phyloP scores from a whole-genome alignment of 1,140 invertebrate species.

The Sinella curviseta region DNA sequence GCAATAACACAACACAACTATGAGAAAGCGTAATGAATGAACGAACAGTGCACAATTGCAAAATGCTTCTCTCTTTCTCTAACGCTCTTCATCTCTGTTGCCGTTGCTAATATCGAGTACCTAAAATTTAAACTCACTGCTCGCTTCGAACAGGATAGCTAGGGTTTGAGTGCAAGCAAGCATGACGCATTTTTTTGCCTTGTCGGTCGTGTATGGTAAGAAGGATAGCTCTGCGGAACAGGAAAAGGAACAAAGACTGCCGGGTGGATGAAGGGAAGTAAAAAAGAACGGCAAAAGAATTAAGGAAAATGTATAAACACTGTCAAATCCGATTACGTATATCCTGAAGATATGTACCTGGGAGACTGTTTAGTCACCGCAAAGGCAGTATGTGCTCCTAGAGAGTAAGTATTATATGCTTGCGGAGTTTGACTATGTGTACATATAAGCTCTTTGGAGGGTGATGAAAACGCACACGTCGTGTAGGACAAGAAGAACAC shows the following conservation, averaged over 20 bases:
- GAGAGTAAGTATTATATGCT: too few relatives aligned
- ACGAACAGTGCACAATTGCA: not conserved
- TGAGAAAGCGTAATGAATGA: not conserved
- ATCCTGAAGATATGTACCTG: too few relatives aligned
- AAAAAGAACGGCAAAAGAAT: not conserved
- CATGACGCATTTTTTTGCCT: too few relatives aligned
- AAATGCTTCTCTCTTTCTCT: too few relatives aligned
- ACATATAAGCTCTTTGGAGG: not conserved
- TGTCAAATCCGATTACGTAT: not conserved
- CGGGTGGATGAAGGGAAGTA: not conserved
- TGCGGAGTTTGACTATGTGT: not conserved
- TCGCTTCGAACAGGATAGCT: too few relatives aligned
- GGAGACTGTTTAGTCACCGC: too few relatives aligned
- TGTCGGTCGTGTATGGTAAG: not conserved
- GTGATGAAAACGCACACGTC: not conserved
- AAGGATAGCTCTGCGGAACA: not conserved
- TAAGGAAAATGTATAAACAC: not conserved
- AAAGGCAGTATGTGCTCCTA: too few relatives aligned
- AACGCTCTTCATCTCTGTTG: too few relatives aligned
- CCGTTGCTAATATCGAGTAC: too few relatives aligned
- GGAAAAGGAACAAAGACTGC: too few relatives aligned
- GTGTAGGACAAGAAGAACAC: not conserved
- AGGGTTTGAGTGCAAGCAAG: not conserved
- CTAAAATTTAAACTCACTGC: too few relatives aligned
- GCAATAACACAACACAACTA: not conserved